A percentile compares a stretch with the other conserved stretches of the same genome.
phyloP scores from a whole-genome alignment of 2,797 vertebrate species.

The Alcedo atthis region DNA sequence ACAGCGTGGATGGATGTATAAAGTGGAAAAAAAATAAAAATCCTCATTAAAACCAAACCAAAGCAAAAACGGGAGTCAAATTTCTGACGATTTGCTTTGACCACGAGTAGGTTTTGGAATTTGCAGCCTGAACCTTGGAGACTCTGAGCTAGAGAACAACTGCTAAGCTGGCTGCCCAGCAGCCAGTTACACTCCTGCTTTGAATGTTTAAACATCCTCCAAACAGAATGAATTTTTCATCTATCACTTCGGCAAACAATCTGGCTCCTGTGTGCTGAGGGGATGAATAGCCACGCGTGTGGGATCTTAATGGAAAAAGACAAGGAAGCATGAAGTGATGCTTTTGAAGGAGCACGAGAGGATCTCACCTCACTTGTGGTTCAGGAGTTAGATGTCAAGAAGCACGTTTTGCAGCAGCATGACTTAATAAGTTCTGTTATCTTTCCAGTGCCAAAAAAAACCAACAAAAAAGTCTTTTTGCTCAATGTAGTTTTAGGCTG shows the following conservation, averaged over 20 bases:
- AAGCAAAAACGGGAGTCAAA: not conserved
- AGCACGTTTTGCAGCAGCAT: not conserved
- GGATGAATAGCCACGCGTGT: slow-evolving; percentile 49
- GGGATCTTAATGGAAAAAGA: slow-evolving; percentile 58
- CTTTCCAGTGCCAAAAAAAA: not conserved
- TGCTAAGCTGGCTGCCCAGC: slow-evolving; percentile 30
- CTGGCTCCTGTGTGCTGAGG: slow-evolving; percentile 56
- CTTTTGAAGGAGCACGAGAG: not conserved
- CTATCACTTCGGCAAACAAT: slow-evolving; percentile 62
- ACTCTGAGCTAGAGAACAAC: not conserved
- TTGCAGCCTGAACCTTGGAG: not conserved
- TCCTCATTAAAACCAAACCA: not conserved
- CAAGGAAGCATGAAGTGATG: slow-evolving; percentile 35
- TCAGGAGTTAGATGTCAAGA: slow-evolving; percentile 18
- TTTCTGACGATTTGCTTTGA: not conserved
- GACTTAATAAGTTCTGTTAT: slow-evolving; percentile 19
- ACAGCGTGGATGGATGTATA: not conserved
- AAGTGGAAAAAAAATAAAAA: not conserved
- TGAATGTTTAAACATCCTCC: slow-evolving; percentile 68
- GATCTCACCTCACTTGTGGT: not conserved
- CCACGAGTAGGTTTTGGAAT: not conserved
- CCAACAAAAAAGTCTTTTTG: not conserved
- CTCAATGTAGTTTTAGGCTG: fast-evolving
- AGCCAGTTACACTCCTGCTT: slow-evolving; percentile 29
- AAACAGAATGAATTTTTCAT: slow-evolving; percentile 71